Evolutionary conservation across 2,797 vertebrate species (phyloP), one percentile per base, ranked within the genome.

Genomic region (Morelia viridis): DNA sequence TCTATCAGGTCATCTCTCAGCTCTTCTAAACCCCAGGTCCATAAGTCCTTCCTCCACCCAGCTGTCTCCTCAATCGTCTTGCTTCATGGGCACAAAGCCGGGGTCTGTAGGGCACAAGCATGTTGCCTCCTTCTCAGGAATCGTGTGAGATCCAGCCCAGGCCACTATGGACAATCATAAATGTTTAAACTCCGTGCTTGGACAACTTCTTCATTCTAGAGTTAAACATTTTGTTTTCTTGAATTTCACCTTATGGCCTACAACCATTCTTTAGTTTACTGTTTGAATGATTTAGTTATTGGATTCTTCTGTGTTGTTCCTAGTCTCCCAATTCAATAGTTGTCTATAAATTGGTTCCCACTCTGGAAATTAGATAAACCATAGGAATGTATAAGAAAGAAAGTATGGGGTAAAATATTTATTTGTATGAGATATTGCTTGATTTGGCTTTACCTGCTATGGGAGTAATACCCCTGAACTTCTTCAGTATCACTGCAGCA

Each of bases 281-380:
- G 80, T 87, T 58, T 12, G 41, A 12, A 2, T 92, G 85, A 85
- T 92, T 93, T 85, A 93, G 13, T 41, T 92, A 0, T 76, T 41
- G 88, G 46, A 64, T 64, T 92, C 26, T 89, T 89, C n/a, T 68
- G 41, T 64, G 35, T 80, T 26, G 65, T 89, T 93, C 84, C 68
- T 94, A 3, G 64, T 89, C 28, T 15, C 92, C 41, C 93, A 61
- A 57, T 93, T 92, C 90, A 91, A 31, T 91, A 56, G 46, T 12
- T 91, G 88, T 35, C 50, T 46, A 65, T 90, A 87, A 65, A 89
- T 89, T 60, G 90, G 91, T 93, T 50, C 17, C 1, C 92, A 31
- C 68, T 89, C 89, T 85, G 53, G 35, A 96, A 91, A 91, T n/a
- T 56, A 60, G 46, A 92, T 94, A 90, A 89, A 61, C 92, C 46